phyloP scores from a whole-genome alignment of 2,797 vertebrate genomes.

The Argya squamiceps region DNA sequence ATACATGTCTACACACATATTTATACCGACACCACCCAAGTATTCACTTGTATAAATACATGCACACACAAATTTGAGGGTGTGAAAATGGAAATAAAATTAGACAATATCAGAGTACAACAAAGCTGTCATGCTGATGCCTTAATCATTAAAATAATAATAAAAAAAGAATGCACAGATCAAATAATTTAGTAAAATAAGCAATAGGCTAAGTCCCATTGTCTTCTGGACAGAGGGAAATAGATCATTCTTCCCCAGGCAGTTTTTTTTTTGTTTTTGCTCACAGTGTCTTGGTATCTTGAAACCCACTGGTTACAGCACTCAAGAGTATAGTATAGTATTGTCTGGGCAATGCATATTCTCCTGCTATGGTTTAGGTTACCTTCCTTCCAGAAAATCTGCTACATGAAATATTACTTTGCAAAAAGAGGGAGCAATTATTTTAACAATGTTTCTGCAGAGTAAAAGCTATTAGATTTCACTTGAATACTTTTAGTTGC shows the following conservation, averaged over 20 bases:
- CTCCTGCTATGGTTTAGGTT: conserved; percentile 26
- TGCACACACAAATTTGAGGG: neutral
- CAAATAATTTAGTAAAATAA: conserved; percentile 51
- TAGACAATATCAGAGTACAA: neutral
- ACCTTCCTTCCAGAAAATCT: conserved; percentile 8
- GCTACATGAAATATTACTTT: conserved; percentile 36
- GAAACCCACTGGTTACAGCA: neutral
- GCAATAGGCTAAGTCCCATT: neutral
- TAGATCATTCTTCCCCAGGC: neutral
- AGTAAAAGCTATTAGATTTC: conserved; percentile 62
- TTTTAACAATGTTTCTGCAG: conserved; percentile 62
- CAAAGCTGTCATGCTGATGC: conserved; percentile 27
- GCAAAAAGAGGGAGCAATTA: conserved; percentile 56
- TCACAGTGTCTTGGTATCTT: neutral
- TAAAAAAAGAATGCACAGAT: conserved; percentile 2
- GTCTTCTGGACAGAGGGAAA: conserved; percentile 22
- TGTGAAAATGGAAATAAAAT: conserved; percentile 39
- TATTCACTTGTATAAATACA: neutral
- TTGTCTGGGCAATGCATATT: neutral
- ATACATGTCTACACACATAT: neutral
- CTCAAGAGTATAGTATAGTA: neutral
- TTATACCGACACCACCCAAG: neutral
- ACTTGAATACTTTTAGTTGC: conserved; percentile 52
- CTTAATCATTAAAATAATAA: neutral
- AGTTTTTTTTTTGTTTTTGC: conserved; percentile 28